phyloP scores from a whole-genome alignment of 2,797 vertebrate genomes.

The Syngnathus acus region DNA sequence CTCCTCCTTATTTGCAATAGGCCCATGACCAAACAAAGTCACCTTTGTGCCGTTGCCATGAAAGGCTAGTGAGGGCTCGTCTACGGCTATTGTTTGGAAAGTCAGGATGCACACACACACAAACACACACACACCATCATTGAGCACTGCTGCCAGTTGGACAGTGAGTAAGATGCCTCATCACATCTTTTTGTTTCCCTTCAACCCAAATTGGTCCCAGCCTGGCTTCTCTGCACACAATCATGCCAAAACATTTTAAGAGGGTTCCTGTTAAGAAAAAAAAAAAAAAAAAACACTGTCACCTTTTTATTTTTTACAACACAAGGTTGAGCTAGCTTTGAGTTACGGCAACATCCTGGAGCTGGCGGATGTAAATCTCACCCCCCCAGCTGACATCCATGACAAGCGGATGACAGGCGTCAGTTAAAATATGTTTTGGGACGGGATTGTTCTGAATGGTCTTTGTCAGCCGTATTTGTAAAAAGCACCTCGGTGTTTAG shows the following conservation, averaged over 20 bases:
- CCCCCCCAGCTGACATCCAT: slow-evolving; percentile 26
- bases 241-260: slow-evolving; percentile 29
- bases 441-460: not conserved
- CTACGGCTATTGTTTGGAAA: slow-evolving; percentile 18
- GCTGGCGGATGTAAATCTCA: slow-evolving; percentile 30
- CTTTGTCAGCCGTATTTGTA: slow-evolving; percentile 5
- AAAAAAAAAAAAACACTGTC: slow-evolving; percentile 31
- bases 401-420: not conserved
- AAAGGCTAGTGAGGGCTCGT: slow-evolving; percentile 11
- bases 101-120: slow-evolving; percentile 22
- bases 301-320: slow-evolving; percentile 22
- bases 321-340: slow-evolving; percentile 18
- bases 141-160: slow-evolving; percentile 25
- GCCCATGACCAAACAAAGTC: not conserved
- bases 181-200: slow-evolving; percentile 36
- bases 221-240: slow-evolving; percentile 30
- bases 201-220: slow-evolving; percentile 27
- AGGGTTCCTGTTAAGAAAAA: slow-evolving; percentile 35
- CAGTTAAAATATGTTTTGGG: not conserved
- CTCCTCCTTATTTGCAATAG: not conserved
- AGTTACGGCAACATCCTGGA: slow-evolving; percentile 26
- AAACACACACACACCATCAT: not conserved
- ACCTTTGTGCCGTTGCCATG: not conserved
- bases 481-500: slow-evolving; percentile 5
- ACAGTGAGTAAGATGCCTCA: slow-evolving; percentile 25